Evolutionary conservation across 2,797 vertebrate species (phyloP), one percentile per base, ranked within the genome.

Genomic region (Pyrrhura leucotis): DNA sequence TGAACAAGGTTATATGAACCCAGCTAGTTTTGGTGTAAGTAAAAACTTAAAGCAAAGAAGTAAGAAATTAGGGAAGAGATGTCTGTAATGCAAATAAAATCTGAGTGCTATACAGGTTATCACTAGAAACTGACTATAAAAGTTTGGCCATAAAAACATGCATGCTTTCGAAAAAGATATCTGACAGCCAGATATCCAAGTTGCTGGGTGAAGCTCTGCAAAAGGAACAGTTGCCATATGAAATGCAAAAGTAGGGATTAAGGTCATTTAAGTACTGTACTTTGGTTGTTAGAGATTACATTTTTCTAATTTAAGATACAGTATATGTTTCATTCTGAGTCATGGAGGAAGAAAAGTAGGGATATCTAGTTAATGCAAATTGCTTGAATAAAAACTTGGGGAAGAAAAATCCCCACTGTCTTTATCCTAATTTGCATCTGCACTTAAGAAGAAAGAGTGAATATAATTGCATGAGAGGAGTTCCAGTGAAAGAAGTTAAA

Each of bases 381-480:
- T 92, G 45, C 66, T 77, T 56, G 71, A 92, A 94, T 92, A 85
- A 85, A 90, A 86, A 74, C 7, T 11, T 9, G 16, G 20, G 16
- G 26, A 4, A 23, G 7, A 20, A 25, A n/a, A 47, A 75, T 85
- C 59, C 45, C 26, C 16, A 14, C 21, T 79, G 62, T 17, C 48
- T 95, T 97, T 95, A 75, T 91, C 87, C 73, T 94, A 89, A 95
- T 97, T 97, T 96, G 28, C 95, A 95, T 95, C 88, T 89, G 23
- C 33, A 76, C 47, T 95, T 93, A 76, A 94, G 82, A 88, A 77
- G 69, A 78, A 90, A 58, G 45, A 93, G 45, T 63, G 50, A 48
- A 40, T 90, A 62, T 79, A 93, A 95, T 92, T 95, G 62, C 81
- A 93, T 95, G 89, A 85, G 76, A 91, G 81, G 77, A 42, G n/a